phyloP scores from a whole-genome alignment of 2,888 invertebrate genomes.

The Actias luna region DNA sequence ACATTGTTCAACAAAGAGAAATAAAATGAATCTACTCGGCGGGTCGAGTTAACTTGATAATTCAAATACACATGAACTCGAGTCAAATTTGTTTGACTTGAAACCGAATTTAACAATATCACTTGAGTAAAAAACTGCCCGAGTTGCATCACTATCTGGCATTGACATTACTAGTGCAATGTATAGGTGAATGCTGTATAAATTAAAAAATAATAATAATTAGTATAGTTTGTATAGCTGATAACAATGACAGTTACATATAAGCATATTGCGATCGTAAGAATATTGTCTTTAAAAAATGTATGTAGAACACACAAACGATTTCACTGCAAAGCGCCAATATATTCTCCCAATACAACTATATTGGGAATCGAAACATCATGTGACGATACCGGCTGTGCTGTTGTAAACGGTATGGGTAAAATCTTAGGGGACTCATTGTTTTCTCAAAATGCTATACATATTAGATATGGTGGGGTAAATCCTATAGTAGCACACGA shows the following conservation, averaged over 20 bases:
- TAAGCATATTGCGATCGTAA: neutral
- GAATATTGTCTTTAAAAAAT: neutral
- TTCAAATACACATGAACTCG: too few relatives aligned
- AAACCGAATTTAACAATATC: too few relatives aligned
- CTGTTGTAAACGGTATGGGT: slow-evolving; percentile 88
- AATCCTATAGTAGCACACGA: slow-evolving; percentile 93
- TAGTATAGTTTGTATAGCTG: too few relatives aligned
- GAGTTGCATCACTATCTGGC: too few relatives aligned
- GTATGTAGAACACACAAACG: neutral
- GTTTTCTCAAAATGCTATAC: slow-evolving; percentile 89
- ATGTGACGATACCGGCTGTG: slow-evolving; percentile 98
- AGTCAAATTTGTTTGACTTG: too few relatives aligned
- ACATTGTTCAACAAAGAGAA: too few relatives aligned
- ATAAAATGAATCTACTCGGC: too few relatives aligned
- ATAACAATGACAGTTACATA: neutral
- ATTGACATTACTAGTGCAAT: too few relatives aligned
- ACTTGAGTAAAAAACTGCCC: too few relatives aligned
- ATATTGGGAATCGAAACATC: slow-evolving; percentile 98
- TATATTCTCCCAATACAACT: slow-evolving; percentile 24
- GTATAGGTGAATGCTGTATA: too few relatives aligned
- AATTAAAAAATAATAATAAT: too few relatives aligned
- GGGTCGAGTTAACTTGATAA: too few relatives aligned
- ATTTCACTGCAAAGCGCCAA: neutral
- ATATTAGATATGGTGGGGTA: slow-evolving; percentile 91
- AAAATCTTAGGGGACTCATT: slow-evolving; percentile 90